Conservation (phyloP, 2,113 vertebrate genomes). For the Sceloporus tristichus region DNA sequence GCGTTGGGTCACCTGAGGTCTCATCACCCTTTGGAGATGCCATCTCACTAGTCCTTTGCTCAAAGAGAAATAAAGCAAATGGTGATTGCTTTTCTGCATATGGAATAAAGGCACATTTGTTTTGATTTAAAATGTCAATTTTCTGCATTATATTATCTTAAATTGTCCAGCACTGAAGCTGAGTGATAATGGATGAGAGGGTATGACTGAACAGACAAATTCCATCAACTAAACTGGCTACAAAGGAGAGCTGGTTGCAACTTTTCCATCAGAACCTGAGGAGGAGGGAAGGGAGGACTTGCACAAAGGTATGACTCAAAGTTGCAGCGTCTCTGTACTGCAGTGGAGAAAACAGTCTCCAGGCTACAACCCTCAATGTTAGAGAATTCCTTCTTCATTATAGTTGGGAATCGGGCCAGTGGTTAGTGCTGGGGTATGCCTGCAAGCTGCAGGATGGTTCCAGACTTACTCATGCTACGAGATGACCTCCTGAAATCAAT, state of each 20-base stretch:
- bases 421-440: not conserved
- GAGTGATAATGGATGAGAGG: not conserved
- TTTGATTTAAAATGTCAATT: not conserved
- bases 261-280: not conserved
- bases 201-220: not conserved
- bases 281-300: not conserved
- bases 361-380: not conserved
- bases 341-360: not conserved
- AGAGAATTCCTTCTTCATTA: not conserved
- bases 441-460: not conserved
- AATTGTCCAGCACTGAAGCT: not conserved
- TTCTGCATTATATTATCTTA: not conserved
- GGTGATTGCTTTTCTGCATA: rapidly evolving
- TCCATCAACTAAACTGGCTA: not conserved
- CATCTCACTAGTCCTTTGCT: not conserved
- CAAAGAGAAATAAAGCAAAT: not conserved
- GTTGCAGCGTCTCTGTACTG: conserved; percentile 17
- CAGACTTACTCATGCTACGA: not conserved
- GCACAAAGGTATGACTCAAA: conserved; percentile 34
- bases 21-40: not conserved
- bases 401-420: not conserved
- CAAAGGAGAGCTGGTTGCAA: not conserved
- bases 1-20: too few species aligned
- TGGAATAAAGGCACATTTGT: too few species aligned
- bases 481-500: not conserved